These are phyloP conservation scores for Cassiopea xamachana DNA, from an alignment of 30 jellyfish, hydroid and myxozoan genomes.

Conservation along the genomic window DNA sequence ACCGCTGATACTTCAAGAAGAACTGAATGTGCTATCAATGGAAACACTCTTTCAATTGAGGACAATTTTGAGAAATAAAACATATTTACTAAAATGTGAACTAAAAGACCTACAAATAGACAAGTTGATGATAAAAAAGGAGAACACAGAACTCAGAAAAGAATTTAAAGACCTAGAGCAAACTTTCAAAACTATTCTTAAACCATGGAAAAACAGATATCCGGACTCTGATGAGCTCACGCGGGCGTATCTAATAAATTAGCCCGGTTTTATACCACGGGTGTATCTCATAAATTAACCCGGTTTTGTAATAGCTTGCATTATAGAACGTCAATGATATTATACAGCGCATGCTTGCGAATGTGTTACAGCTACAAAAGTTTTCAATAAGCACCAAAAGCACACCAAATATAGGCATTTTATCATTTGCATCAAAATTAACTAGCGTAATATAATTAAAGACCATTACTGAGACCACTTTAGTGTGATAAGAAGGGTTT, in stretches of 20 bases:
- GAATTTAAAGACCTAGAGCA: slow-evolving; percentile 58
- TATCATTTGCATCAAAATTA: no score
- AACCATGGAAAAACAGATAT: slow-evolving; percentile 68
- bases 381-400: no score
- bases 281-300: no score
- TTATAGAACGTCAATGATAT: no score
- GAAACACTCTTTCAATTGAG: slow-evolving; percentile 53
- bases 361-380: no score
- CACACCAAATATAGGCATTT: no score
- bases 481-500: no score
- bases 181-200: slow-evolving; percentile 12
- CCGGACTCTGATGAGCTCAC: slow-evolving; percentile 57
- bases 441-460: no score
- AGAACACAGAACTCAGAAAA: slow-evolving; percentile 20
- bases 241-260: slow-evolving; percentile 28
- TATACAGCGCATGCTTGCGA: no score
- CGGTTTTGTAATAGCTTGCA: no score
- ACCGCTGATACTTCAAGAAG: slow-evolving; percentile 58
- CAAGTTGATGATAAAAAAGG: slow-evolving; percentile 12
- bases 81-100: slow-evolving; percentile 11
- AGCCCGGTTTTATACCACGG: background rate
- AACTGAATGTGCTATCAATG: slow-evolving; percentile 51
- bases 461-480: no score
- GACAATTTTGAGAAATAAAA: slow-evolving; percentile 18
- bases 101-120: slow-evolving; percentile 36